Evolutionary conservation across 2,888 invertebrate genomes (phyloP).

Genomic region (Homarus gammarus): DNA sequence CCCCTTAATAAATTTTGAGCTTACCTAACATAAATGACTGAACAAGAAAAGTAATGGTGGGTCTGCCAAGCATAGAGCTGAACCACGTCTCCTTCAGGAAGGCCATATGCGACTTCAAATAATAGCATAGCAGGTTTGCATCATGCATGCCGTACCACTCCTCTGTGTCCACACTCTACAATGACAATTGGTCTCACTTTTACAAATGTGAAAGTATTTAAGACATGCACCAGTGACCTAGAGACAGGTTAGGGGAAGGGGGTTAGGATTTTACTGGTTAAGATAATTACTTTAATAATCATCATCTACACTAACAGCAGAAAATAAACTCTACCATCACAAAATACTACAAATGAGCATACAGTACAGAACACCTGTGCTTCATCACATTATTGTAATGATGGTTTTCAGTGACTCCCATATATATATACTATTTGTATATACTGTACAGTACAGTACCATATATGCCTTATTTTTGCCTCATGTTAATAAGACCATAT

Average conservation of each 20-base stretch:
- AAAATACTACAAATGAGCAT: no score
- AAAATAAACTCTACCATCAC: no score
- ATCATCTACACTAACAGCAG: no score
- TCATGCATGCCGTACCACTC: constrained; percentile 80
- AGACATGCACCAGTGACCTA: constrained; percentile 39
- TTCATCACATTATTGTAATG: no score
- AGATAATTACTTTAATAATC: no score
- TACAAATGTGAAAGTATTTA: not conserved
- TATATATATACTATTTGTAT: not conserved
- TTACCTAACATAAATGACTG: constrained; percentile 77
- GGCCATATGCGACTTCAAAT: constrained; percentile 79
- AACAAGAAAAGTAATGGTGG: constrained; percentile 77
- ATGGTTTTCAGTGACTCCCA: no score
- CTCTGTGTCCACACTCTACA: constrained; percentile 79
- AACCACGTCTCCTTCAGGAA: constrained; percentile 80
- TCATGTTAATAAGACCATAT: no score
- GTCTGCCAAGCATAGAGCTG: constrained; percentile 79
- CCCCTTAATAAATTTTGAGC: constrained; percentile 12
- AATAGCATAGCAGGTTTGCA: constrained; percentile 79
- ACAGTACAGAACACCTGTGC: no score
- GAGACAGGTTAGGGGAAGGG: not conserved
- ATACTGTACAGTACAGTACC: no score
- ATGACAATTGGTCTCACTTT: constrained; percentile 42
- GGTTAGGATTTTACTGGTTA: not conserved
- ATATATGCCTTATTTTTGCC: no score